A percentile compares a stretch with the other conserved stretches of the same genome.
These are phyloP conservation scores for Climacteris rufus DNA, from an alignment of 2,113 vertebrate genomes.

Conservation along the genomic window DNA sequence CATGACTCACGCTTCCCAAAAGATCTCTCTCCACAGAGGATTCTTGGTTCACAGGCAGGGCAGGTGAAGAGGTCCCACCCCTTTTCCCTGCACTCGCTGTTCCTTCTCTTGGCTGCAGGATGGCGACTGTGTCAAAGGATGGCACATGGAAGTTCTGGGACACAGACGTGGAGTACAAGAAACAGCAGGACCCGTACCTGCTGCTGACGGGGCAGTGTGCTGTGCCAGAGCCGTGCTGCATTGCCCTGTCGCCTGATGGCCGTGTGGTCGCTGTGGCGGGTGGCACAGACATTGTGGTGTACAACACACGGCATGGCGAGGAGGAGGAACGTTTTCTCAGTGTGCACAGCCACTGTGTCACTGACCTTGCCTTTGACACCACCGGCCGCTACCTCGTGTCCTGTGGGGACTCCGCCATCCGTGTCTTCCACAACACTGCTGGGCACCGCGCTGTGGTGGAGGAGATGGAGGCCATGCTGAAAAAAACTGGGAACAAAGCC, in stretches of 20 bases:
- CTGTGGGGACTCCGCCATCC: conserved; percentile 84
- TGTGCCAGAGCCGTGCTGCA: conserved; percentile 69
- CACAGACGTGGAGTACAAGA: conserved; percentile 92
- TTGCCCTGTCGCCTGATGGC: conserved; percentile 85
- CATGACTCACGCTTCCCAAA: background rate
- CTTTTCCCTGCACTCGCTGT: accelerated
- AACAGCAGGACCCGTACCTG: conserved; percentile 93
- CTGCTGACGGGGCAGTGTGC: conserved; percentile 79
- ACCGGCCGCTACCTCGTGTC: conserved; percentile 83
- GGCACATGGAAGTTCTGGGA: conserved; percentile 97
- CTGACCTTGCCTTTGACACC: conserved; percentile 84
- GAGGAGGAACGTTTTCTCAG: conserved; percentile 81
- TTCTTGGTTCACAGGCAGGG: background rate
- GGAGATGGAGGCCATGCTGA: conserved; percentile 87
- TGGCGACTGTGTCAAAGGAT: conserved; percentile 92
- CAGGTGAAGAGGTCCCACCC: no score
- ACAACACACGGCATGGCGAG: conserved; percentile 72
- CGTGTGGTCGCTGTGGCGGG: conserved; percentile 81
- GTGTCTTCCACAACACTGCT: conserved; percentile 85
- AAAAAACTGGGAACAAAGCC: conserved; percentile 80
- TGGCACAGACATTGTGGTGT: conserved; percentile 75
- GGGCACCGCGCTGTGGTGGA: conserved; percentile 85
- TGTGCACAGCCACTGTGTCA: conserved; percentile 76
- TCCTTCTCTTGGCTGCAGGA: conserved; percentile 70
- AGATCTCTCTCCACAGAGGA: background rate